Evolutionary conservation across 2,113 vertebrate species (phyloP).

Genomic region (Nibea coibor): DNA sequence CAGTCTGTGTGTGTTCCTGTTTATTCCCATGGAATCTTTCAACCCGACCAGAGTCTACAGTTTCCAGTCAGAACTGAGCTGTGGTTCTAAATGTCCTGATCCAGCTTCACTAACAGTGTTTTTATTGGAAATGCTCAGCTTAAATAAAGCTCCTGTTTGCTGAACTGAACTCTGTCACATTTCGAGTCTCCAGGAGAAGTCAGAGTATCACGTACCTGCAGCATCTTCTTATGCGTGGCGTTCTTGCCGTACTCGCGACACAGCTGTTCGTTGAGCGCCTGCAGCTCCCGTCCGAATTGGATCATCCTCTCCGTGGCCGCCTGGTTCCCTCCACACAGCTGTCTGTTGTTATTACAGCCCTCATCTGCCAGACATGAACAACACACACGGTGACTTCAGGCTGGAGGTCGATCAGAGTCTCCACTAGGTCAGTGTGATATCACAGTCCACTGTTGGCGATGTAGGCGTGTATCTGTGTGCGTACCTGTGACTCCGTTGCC

Average conservation of each 20-base stretch:
- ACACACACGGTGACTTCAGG: background rate
- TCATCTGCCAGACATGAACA: conserved; percentile 83
- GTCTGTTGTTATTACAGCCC: conserved; percentile 88
- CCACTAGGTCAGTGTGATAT: no score
- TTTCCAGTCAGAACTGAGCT: no score
- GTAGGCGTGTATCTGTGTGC: background rate
- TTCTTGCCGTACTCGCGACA: conserved; percentile 96
- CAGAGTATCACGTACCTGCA: conserved; percentile 67
- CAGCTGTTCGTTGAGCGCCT: conserved; percentile 94
- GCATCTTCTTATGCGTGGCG: conserved; percentile 85
- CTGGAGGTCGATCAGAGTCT: background rate
- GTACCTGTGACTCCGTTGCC: conserved; percentile 87
- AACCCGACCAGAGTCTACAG: no score
- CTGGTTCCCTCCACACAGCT: conserved; percentile 96
- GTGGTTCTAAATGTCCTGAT: no score
- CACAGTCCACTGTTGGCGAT: no score
- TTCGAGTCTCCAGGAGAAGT: background rate
- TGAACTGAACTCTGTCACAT: no score
- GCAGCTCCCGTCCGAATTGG: conserved; percentile 97
- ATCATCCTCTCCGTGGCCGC: conserved; percentile 98
- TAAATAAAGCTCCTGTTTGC: no score
- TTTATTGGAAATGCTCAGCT: no score
- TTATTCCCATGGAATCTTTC: no score
- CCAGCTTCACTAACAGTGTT: no score
- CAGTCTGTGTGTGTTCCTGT: no score